Conservation (phyloP, 1,140 invertebrate genomes). For the Ips typographus region DNA sequence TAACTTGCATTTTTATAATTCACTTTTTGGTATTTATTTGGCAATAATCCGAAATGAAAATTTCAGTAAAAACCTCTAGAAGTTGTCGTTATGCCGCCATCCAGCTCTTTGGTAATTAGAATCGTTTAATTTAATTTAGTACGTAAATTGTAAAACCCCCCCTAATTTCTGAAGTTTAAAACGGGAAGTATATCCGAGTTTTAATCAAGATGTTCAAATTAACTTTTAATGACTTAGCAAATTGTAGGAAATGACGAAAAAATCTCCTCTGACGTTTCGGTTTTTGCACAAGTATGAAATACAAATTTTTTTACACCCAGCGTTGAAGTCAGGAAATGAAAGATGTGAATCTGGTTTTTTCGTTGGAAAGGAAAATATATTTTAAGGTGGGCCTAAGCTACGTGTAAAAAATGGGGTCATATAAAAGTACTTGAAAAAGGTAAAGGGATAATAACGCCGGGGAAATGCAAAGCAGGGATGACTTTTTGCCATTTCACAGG, state of each 20-base stretch:
- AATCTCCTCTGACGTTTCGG: background rate
- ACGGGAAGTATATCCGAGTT: constrained; percentile 21
- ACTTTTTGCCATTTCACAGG: constrained; percentile 26
- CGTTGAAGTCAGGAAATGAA: no score
- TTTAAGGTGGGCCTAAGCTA: constrained; percentile 27
- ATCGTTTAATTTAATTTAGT: constrained; percentile 24
- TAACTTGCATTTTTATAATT: no score
- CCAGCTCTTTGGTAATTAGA: constrained; percentile 19
- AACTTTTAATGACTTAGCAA: constrained; percentile 25
- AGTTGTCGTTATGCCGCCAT: background rate
- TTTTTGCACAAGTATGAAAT: no score
- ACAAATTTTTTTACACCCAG: no score
- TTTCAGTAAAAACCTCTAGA: background rate
- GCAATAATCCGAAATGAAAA: no score
- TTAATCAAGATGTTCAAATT: constrained; percentile 27
- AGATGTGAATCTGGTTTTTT: no score
- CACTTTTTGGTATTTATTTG: no score
- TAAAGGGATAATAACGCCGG: constrained; percentile 31
- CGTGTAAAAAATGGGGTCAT: constrained; percentile 33
- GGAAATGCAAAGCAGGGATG: constrained; percentile 33
- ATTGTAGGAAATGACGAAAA: background rate
- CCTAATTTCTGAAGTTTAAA: constrained; percentile 29
- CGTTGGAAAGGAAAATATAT: constrained; percentile 25
- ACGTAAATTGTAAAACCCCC: constrained; percentile 14
- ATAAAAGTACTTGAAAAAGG: constrained; percentile 32